Evolutionary conservation across 2,113 vertebrate species (phyloP).

Genomic region (Rhinogobius similis): DNA sequence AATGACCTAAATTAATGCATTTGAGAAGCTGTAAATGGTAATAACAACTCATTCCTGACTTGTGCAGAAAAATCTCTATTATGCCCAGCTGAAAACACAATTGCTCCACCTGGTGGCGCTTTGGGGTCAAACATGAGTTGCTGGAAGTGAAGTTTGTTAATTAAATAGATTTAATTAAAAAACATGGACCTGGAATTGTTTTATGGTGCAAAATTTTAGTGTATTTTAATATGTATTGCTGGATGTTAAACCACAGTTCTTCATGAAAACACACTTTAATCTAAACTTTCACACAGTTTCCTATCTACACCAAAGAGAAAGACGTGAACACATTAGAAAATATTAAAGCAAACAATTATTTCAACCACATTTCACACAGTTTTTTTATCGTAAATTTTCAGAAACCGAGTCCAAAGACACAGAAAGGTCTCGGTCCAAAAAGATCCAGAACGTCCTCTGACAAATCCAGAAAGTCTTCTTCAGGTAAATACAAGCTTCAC

Average conservation of each 20-base stretch:
- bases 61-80: background rate
- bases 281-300: background rate
- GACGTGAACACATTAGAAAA: too few relatives aligned
- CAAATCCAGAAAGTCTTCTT: background rate
- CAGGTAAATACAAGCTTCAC: background rate
- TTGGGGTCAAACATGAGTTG: too few relatives aligned
- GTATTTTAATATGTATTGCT: background rate
- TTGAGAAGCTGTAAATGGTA: too few relatives aligned
- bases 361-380: background rate
- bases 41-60: too few relatives aligned
- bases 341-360: background rate
- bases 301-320: too few relatives aligned
- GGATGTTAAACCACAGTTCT: background rate
- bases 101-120: too few relatives aligned
- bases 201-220: too few relatives aligned
- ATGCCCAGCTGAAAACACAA: background rate
- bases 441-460: slow-evolving; percentile 22
- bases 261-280: background rate
- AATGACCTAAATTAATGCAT: too few relatives aligned
- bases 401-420: slow-evolving; percentile 46
- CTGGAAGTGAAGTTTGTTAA: too few relatives aligned
- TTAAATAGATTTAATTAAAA: too few relatives aligned
- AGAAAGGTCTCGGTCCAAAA: background rate
- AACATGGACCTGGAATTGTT: too few relatives aligned
- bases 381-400: slow-evolving; percentile 19